A percentile compares a stretch with the other conserved stretches of the same genome.
Conservation (phyloP, 2,113 vertebrate species). For the Phocoena phocoena region DNA sequence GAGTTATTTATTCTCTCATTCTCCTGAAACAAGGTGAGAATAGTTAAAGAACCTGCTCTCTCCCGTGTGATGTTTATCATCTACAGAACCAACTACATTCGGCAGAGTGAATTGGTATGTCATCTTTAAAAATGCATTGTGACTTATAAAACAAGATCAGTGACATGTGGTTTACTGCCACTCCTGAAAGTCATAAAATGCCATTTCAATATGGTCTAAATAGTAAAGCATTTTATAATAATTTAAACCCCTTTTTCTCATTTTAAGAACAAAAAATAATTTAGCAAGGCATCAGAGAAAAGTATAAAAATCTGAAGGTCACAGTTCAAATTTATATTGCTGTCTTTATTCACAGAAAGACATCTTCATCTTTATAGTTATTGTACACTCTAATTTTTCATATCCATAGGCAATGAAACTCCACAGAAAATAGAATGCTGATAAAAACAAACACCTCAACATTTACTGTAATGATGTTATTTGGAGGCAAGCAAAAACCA, state of each 20-base stretch:
- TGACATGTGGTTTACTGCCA: conserved; percentile 56
- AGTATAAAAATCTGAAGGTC: conserved; percentile 20
- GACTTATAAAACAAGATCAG: conserved; percentile 67
- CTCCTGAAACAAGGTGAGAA: conserved; percentile 44
- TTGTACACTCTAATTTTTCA: neutral
- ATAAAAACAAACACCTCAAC: conserved; percentile 39
- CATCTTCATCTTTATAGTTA: neutral
- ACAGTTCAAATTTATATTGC: conserved; percentile 42
- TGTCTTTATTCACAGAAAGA: conserved; percentile 43
- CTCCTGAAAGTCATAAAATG: conserved; percentile 57
- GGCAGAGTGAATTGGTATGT: conserved; percentile 45
- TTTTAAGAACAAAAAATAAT: conserved; percentile 60
- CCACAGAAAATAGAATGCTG: neutral
- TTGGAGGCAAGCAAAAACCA: neutral
- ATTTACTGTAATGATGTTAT: neutral
- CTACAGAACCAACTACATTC: conserved; percentile 32
- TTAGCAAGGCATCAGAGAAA: neutral
- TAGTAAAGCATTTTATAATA: conserved; percentile 55
- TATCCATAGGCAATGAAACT: neutral
- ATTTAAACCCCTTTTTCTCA: neutral
- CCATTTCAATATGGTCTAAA: conserved; percentile 34
- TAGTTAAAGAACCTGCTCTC: conserved; percentile 11
- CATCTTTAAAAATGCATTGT: conserved; percentile 57
- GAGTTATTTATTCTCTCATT: conserved; percentile 61
- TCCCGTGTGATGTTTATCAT: conserved; percentile 47